These are phyloP conservation scores for Psilopogon haemacephalus DNA, from an alignment of 2,113 vertebrate species.

Conservation along the genomic window DNA sequence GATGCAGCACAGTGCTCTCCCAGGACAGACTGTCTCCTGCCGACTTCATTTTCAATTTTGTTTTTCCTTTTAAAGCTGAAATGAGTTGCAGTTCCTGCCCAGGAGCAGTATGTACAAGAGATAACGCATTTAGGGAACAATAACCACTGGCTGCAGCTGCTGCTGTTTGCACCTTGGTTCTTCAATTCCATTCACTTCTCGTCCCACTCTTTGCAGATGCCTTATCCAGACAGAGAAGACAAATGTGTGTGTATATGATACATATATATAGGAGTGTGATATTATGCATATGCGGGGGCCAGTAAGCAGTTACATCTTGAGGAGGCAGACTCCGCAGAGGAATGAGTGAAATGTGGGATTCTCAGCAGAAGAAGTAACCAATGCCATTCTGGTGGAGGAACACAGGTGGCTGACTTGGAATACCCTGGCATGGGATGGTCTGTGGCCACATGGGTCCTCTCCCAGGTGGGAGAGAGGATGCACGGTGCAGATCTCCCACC, in stretches of 20 bases:
- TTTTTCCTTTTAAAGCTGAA: conserved; percentile 36
- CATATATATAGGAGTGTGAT: background rate
- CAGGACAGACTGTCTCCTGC: background rate
- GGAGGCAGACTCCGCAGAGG: conserved; percentile 25
- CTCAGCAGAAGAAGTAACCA: background rate
- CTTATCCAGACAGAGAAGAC: conserved; percentile 39
- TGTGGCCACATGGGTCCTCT: rapidly evolving
- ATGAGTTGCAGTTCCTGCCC: background rate
- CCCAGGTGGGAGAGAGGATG: background rate
- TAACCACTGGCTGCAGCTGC: conserved; percentile 11
- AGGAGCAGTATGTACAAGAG: background rate
- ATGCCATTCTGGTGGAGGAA: background rate
- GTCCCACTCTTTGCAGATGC: conserved; percentile 17
- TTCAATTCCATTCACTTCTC: conserved; percentile 45
- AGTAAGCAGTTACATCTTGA: background rate
- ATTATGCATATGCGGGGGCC: background rate
- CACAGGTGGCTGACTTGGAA: background rate
- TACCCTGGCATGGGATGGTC: rapidly evolving
- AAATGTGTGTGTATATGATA: background rate
- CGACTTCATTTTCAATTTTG: background rate
- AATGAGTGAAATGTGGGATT: background rate
- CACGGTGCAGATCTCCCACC: background rate
- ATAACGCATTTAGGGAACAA: background rate
- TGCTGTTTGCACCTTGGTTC: background rate
- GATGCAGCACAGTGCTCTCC: background rate